Evolutionary conservation across 2,113 vertebrate species (phyloP).

Genomic region (Anolis carolinensis): DNA sequence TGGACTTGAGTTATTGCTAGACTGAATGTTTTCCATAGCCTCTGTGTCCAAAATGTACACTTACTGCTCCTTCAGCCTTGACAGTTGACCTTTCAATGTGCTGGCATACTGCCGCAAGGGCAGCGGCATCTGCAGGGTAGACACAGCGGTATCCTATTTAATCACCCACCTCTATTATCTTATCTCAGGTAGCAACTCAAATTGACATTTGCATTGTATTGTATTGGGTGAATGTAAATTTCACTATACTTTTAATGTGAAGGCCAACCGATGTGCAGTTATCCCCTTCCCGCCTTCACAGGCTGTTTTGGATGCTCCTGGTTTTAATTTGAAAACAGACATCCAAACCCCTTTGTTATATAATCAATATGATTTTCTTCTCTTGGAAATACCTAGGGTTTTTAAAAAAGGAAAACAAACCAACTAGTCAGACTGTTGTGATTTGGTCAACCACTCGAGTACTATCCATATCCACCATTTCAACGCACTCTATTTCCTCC

Average conservation of each 20-base stretch:
- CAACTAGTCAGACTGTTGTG: conserved; percentile 91
- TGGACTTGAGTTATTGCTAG: conserved; percentile 74
- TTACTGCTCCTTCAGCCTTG: conserved; percentile 78
- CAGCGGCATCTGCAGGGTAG: conserved; percentile 69
- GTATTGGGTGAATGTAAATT: conserved; percentile 55
- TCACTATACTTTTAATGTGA: conserved; percentile 52
- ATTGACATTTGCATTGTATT: conserved; percentile 44
- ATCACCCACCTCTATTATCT: conserved; percentile 67
- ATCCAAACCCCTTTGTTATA: conserved; percentile 52
- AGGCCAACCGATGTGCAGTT: conserved; percentile 62
- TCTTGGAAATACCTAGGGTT: conserved; percentile 77
- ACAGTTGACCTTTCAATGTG: conserved; percentile 79
- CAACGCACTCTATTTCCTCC: conserved; percentile 96
- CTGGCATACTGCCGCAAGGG: conserved; percentile 69
- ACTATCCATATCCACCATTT: conserved; percentile 97
- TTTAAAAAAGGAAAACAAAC: conserved; percentile 72
- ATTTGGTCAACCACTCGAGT: conserved; percentile 98
- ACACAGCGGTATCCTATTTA: conserved; percentile 59
- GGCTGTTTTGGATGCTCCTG: conserved; percentile 62
- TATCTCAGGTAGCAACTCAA: conserved; percentile 54
- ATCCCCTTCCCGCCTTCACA: conserved; percentile 43
- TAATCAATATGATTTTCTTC: conserved; percentile 63
- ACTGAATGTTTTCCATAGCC: conserved; percentile 73
- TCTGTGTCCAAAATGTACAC: conserved; percentile 71
- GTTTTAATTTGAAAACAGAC: conserved; percentile 59